phyloP scores from a whole-genome alignment of 2,888 invertebrate species.

The Sycophila texana region DNA sequence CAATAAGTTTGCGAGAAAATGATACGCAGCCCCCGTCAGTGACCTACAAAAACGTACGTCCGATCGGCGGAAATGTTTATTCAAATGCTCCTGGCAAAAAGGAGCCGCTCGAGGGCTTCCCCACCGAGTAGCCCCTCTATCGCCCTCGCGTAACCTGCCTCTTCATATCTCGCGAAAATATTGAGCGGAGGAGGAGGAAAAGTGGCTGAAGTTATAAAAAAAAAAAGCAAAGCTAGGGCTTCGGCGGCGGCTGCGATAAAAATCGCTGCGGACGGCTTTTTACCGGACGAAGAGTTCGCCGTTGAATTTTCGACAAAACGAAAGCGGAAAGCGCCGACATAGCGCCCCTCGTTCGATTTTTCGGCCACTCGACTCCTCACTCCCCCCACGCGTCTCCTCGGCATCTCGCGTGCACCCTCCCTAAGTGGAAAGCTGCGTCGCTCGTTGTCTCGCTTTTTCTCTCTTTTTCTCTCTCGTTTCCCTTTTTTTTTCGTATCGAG shows the following conservation, averaged over 20 bases:
- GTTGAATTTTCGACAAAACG: constrained; percentile 39
- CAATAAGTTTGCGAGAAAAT: not conserved
- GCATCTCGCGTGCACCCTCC: not conserved
- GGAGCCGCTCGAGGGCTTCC: constrained; percentile 9
- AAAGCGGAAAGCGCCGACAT: constrained; percentile 31
- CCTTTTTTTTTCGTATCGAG: not conserved
- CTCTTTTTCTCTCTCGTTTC: not conserved
- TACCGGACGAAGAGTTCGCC: not conserved
- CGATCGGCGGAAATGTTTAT: constrained; percentile 36
- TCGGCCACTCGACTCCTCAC: constrained; percentile 29
- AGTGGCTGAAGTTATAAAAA: constrained; percentile 17
- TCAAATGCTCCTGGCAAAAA: constrained; percentile 24
- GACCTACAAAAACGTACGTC: not conserved
- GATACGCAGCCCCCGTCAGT: not conserved
- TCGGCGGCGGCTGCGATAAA: constrained; percentile 24
- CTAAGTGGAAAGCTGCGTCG: constrained; percentile 49
- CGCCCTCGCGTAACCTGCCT: not conserved
- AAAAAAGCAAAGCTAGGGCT: not conserved
- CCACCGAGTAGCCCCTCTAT: not conserved
- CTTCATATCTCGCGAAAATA: constrained; percentile 22
- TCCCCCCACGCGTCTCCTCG: not conserved
- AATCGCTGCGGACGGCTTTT: constrained; percentile 35
- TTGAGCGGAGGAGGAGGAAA: constrained; percentile 9
- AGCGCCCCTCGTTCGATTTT: constrained; percentile 43
- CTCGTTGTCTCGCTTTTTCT: constrained; percentile 6